These are phyloP conservation scores for Drosophila azteca DNA, from an alignment of 1,140 invertebrate genomes.

Conservation along the genomic window DNA sequence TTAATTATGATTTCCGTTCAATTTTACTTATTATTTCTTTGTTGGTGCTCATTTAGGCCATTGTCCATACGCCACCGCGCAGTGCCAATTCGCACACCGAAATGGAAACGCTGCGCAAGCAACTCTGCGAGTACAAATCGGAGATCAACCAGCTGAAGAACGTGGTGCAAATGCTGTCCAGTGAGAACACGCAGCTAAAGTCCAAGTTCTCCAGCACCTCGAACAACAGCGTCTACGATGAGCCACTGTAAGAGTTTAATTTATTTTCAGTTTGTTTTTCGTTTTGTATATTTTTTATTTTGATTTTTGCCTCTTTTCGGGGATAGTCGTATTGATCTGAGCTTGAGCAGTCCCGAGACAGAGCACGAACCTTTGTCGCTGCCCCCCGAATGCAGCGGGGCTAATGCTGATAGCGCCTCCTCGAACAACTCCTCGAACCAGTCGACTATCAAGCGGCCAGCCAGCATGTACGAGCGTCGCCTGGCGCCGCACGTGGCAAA, in stretches of 20 bases:
- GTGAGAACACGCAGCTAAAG: slow-evolving; percentile 88
- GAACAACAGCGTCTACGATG: slow-evolving; percentile 78
- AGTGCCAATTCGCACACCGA: slow-evolving; percentile 57
- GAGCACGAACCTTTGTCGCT: slow-evolving; percentile 78
- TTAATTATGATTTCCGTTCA: slow-evolving; percentile 17
- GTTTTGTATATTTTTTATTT: slow-evolving; percentile 29
- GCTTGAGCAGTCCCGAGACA: slow-evolving; percentile 69
- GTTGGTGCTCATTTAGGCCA: slow-evolving; percentile 56
- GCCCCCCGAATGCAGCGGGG: slow-evolving; percentile 63
- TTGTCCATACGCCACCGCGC: slow-evolving; percentile 70
- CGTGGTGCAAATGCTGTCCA: slow-evolving; percentile 86
- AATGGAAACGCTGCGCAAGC: slow-evolving; percentile 81
- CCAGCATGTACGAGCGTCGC: slow-evolving; percentile 93
- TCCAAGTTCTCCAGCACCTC: slow-evolving; percentile 81
- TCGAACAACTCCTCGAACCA: slow-evolving; percentile 75
- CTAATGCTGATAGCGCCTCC: slow-evolving; percentile 56
- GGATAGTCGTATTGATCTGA: slow-evolving; percentile 74
- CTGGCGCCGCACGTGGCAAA: slow-evolving; percentile 88
- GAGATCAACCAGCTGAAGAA: slow-evolving; percentile 86
- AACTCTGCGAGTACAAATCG: slow-evolving; percentile 85
- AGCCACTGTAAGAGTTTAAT: slow-evolving; percentile 74
- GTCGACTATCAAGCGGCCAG: slow-evolving; percentile 87
- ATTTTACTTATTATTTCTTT: slow-evolving; percentile 42
- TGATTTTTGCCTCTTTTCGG: slow-evolving; percentile 14
- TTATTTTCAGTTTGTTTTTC: slow-evolving; percentile 13